A percentile compares a stretch with the other conserved stretches of the same genome.
Conservation (phyloP, 2,797 vertebrate species). For the Cyprinodon diabolis region DNA sequence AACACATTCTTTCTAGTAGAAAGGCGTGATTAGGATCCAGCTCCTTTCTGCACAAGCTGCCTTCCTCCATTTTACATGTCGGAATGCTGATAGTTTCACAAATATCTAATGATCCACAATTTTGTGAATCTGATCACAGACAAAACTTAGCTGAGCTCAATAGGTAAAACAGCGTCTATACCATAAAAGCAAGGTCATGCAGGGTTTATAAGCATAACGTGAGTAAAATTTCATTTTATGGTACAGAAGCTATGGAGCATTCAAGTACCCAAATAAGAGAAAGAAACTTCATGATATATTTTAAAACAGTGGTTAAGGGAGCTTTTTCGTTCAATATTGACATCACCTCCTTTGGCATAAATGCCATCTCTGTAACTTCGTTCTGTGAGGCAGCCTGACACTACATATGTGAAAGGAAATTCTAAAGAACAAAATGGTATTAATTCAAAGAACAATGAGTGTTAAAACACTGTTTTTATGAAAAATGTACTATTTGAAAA, state of each 20-base stretch:
- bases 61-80: conserved; percentile 63
- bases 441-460: no score
- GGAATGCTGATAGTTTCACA: conserved; percentile 45
- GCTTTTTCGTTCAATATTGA: no score
- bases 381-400: no score
- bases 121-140: conserved; percentile 33
- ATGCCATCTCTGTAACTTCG: no score
- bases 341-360: no score
- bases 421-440: no score
- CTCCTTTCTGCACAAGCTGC: conserved; percentile 50
- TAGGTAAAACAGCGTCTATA: conserved; percentile 2
- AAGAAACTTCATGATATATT: not conserved
- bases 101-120: conserved; percentile 55
- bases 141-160: conserved; percentile 41
- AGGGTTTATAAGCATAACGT: conserved; percentile 28
- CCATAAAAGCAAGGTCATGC: conserved; percentile 22
- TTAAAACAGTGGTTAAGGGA: not conserved
- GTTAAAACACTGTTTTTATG: not conserved
- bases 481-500: not conserved
- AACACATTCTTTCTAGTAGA: conserved; percentile 60
- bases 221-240: conserved; percentile 44
- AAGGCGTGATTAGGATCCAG: conserved; percentile 67
- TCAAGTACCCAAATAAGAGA: conserved; percentile 32
- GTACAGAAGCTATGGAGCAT: conserved; percentile 33
- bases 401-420: no score